Evolutionary conservation across 1,140 invertebrate genomes (phyloP), one percentile per base, ranked within the genome.

Genomic region (Leptinotarsa undecemlineata): DNA sequence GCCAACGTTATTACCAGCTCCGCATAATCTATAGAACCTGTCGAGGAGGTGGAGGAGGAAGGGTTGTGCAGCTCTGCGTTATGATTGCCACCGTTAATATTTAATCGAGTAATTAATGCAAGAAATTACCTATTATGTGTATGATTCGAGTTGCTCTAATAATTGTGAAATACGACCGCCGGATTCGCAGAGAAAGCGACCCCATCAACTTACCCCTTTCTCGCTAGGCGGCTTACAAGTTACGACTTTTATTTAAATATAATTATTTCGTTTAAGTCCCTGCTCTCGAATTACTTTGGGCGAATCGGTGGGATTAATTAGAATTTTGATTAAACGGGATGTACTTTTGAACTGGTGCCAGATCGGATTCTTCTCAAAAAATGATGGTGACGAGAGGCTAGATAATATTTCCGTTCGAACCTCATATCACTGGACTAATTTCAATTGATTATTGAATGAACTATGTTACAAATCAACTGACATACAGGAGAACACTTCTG

Each of bases 101-200:
- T 85, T 85, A 84, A 85, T 83, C 81, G 80, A 82, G 82, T 85
- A 85, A 85, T 85, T 85, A 85, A 84, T 85, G 84, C 84, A 85
- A 85, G 84, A 85, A 85, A 85, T 85, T 85, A 85, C 83, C 84
- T 84, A 84, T 85, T 85, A 85, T 85, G 83, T 80, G 83, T 84
- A 84, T 85, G 84, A 85, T 85, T 85, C 81, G 82, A 81, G 80
- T 81, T 78, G 77, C 82, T 81, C 78, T 80, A 82, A 83, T 84
- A 82, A 84, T 84, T 84, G 82, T 83, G 83, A 83, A 83, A 82
- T 84, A 83, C 81, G 80, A 81, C 75, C 77, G 64, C 61, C 20
- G 72, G 62, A 62, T 23, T 33, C 17, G n/a, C 23, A 14, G 19
- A 62, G 48, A 64, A 33, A 72, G 15, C 23, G 20, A 64, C 42